A percentile compares a stretch with the other conserved stretches of the same genome.
phyloP scores from a whole-genome alignment of 2,797 vertebrate genomes.

The Melanotaenia nigrans region DNA sequence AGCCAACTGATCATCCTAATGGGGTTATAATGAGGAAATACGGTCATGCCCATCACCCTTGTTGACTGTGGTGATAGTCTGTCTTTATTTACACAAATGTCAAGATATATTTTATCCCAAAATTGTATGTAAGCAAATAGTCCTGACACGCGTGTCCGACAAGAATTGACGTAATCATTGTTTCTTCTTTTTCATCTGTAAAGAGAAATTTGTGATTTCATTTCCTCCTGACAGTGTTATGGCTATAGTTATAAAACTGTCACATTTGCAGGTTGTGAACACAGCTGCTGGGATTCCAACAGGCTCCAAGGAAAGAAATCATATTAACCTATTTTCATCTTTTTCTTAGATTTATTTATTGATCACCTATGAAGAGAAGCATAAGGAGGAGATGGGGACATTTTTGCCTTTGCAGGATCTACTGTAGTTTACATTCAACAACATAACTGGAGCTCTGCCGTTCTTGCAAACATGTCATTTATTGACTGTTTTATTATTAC shows the following conservation, averaged over 20 bases:
- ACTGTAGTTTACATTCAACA: not conserved
- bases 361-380: constrained; percentile 35
- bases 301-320: constrained; percentile 29
- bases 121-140: constrained; percentile 12
- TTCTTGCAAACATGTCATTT: not conserved
- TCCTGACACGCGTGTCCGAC: not conserved
- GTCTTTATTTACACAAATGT: constrained; percentile 42
- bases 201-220: constrained; percentile 4
- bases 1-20: constrained; percentile 61
- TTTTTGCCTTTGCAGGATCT: not conserved
- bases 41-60: constrained; percentile 20
- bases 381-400: too few species aligned
- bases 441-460: not conserved
- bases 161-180: constrained; percentile 3
- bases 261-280: constrained; percentile 51
- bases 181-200: not conserved
- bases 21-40: constrained; percentile 59
- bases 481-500: not conserved
- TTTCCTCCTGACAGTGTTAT: constrained; percentile 22
- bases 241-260: constrained; percentile 32
- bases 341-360: constrained; percentile 55
- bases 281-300: constrained; percentile 28
- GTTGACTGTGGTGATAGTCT: constrained; percentile 32
- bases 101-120: constrained; percentile 14
- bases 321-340: constrained; percentile 40